Percentiles rank a stretch among this genome's conserved stretches.
Conservation (phyloP, 2,113 vertebrate species). For the Serinus canaria region DNA sequence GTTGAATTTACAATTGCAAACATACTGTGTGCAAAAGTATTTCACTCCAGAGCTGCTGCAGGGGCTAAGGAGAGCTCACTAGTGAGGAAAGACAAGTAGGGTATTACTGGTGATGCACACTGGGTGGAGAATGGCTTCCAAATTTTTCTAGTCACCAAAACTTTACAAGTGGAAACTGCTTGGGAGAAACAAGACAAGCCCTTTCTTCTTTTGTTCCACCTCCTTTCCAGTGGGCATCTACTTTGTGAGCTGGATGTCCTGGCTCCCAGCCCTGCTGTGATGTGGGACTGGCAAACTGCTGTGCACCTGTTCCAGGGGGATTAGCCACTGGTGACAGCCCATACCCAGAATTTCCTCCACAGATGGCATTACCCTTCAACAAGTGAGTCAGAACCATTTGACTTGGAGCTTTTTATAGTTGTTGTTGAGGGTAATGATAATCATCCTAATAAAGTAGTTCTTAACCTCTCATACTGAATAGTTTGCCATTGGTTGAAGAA, state of each 20-base stretch:
- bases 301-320: constrained; percentile 25
- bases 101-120: neutral
- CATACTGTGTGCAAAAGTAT: neutral
- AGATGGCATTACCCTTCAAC: constrained; percentile 31
- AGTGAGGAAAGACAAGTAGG: neutral
- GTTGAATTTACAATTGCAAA: neutral
- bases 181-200: neutral
- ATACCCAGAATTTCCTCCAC: constrained; percentile 28
- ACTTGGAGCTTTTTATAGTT: constrained; percentile 59
- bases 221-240: neutral
- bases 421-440: neutral
- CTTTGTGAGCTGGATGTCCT: neutral
- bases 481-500: neutral
- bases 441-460: constrained; percentile 1
- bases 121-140: neutral
- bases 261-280: neutral
- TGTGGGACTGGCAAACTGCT: neutral
- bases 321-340: neutral
- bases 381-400: constrained; percentile 53
- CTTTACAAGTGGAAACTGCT: neutral
- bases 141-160: neutral
- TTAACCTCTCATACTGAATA: neutral
- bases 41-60: neutral
- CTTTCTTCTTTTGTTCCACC: neutral
- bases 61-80: neutral